Evolutionary conservation across 2,113 vertebrate species (phyloP).

Genomic region (Antechinus stuartii): DNA sequence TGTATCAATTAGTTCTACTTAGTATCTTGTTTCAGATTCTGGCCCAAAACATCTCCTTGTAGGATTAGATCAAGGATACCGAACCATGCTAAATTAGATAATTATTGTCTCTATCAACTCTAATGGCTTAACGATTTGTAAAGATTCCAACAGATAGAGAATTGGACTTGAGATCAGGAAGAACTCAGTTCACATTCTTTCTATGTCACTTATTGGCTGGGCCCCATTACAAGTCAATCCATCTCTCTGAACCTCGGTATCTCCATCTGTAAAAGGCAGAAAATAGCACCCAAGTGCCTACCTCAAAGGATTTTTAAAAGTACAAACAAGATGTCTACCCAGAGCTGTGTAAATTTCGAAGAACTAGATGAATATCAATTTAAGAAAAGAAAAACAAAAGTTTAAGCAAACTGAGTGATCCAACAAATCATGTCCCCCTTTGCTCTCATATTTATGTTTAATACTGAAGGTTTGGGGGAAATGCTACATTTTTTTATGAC

Average conservation of each 20-base stretch:
- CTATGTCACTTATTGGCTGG: background rate
- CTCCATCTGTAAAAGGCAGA: background rate
- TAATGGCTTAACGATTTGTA: too few relatives aligned
- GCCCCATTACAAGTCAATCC: background rate
- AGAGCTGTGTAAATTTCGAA: background rate
- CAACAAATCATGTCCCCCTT: background rate
- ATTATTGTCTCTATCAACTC: too few relatives aligned
- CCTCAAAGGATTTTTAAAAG: background rate
- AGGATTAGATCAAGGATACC: too few relatives aligned
- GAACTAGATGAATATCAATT: background rate
- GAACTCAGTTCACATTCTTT: background rate
- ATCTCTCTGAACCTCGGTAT: background rate
- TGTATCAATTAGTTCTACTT: too few relatives aligned
- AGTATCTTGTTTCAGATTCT: too few relatives aligned
- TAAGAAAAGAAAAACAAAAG: background rate
- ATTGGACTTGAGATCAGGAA: background rate
- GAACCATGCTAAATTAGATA: too few relatives aligned
- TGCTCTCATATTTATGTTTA: background rate
- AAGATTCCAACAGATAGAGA: background rate
- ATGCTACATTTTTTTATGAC: background rate
- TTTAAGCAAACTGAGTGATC: rapidly evolving
- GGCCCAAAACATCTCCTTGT: too few relatives aligned
- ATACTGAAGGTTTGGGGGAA: background rate
- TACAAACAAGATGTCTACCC: background rate
- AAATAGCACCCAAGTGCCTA: background rate